phyloP scores from a whole-genome alignment of 2,797 vertebrate species.

The Mastacembelus armatus region DNA sequence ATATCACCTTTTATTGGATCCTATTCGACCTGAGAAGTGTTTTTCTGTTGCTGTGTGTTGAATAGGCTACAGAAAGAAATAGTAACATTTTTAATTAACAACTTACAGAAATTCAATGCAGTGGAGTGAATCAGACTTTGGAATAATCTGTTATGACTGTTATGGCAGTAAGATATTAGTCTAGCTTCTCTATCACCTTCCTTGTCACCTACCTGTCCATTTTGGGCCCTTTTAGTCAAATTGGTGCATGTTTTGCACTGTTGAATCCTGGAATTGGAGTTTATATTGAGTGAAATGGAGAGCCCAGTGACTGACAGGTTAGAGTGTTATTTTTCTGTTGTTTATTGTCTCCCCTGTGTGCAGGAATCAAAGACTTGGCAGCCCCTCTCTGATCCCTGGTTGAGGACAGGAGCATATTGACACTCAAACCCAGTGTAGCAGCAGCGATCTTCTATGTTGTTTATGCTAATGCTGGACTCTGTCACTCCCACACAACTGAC shows the following conservation, averaged over 20 bases:
- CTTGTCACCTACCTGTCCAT: conserved; percentile 9
- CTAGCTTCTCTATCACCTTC: background rate
- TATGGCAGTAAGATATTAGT: conserved; percentile 5
- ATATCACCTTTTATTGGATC: conserved; percentile 5
- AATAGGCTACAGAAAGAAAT: conserved; percentile 21
- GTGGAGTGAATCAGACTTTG: conserved; percentile 18
- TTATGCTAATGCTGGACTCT: conserved; percentile 70
- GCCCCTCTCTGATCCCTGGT: conserved; percentile 69
- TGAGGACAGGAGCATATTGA: conserved; percentile 76
- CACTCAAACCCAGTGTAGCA: conserved; percentile 51
- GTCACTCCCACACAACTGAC: conserved; percentile 19
- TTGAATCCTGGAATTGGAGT: too few relatives aligned
- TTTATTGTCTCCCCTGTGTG: conserved; percentile 67
- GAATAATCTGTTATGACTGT: conserved; percentile 1
- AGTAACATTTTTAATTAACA: conserved; percentile 37
- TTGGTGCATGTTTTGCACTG: too few relatives aligned
- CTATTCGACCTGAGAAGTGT: too few relatives aligned
- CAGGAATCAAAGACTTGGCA: conserved; percentile 72
- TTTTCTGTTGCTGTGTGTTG: conserved; percentile 27
- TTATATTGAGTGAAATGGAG: conserved; percentile 33
- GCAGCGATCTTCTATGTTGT: conserved; percentile 60
- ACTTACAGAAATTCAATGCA: conserved; percentile 11
- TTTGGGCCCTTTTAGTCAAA: conserved; percentile 25
- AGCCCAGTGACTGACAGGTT: conserved; percentile 57
- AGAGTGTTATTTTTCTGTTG: conserved; percentile 66